Evolutionary conservation across 2,888 invertebrate species (phyloP), one percentile per base, ranked within the genome.

Genomic region (Lottia gigantea): DNA sequence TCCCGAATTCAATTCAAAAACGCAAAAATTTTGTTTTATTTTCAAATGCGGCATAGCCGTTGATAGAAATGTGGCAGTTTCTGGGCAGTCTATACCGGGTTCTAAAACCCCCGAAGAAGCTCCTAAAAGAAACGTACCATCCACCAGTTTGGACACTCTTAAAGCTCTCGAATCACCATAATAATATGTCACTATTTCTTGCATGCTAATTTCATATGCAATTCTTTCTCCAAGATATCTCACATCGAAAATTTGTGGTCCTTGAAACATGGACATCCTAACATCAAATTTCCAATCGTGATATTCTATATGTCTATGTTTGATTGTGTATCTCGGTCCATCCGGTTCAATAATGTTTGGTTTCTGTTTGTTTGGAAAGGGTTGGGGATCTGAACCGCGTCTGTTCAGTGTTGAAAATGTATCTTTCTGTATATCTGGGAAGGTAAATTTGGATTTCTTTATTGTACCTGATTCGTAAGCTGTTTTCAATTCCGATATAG

Each of bases 1-100:
- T 3, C 79, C 84, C 7, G 80, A 80, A 70, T 82, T 80, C 55
- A 78, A 78, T 69, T 86, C 86, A 49, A 86, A 86, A 6, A 86
- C 67, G 70, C 86, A 86, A 45, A 71, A 45, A 3, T 75, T 71
- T 47, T 73, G 65, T 11, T 76, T 77, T 15, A 15, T 15, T 55
- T 16, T 40, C 47, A 69, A 71, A 6, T 40, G 46, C n/a, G 70
- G n/a, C 49, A 73, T 65, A 7, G 73, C 67, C 14, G 79, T 71
- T 19, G 72, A 71, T 19, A 76, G 66, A 66, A 76, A 83, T 0
- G 80, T 78, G 8, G 85, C 80, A 65, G 82, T 78, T 19, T 70
- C 74, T 0, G 85, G 85, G 68, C 86, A 86, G 67, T 86, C 86
- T 1, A 79, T 75, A 14, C 76, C 76, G 1, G 70, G 71, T 2